Base-by-base conservation (phyloP, 2,113 vertebrate species). In the Prinia subflava region DNA sequence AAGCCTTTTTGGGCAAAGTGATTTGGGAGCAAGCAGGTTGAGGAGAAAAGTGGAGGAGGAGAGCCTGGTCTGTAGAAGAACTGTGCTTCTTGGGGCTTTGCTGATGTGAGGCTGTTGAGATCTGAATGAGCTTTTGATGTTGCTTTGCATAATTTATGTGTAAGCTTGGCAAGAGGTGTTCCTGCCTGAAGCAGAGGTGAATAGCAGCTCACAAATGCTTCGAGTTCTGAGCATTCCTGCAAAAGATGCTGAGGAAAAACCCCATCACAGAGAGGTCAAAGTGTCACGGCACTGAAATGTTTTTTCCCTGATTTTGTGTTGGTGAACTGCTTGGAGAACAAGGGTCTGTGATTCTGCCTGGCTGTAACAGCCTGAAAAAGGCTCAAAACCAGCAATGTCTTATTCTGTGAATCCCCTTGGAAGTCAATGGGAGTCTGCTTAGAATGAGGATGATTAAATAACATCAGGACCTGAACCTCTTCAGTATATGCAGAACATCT, bases 221-320 rank as follows among this genome's bases (percentile, higher is more conserved):
- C 13, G 64, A 77, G 53, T 65, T 78, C 52, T 65, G 35, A 90
- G 37, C 21, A 19, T 41, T 77, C 50, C 92, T 75, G 41, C 13
- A 44, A 37, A 69, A 75, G 33, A 15, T 53, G 65, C 52, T 19
- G 33, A 59, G 27, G 59, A 16, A 65, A 82, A 69, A 24, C 0
- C 9, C 19, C n/a, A 57, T 13, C 28, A 6, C 13, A 65, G 41
- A 52, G 81, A 87, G 47, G 14, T 21, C 27, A 0, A 35, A 70
- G 21, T 27, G 24, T 52, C 57, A 22, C 0, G 0, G 19, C 53
- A 60, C 47, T 78, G 75, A 46, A 30, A 31, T 4, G 33, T 23
- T 10, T 37, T 62, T 71, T 24, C 23, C 49, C 14, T 41, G 23
- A 37, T 53, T 64, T 77, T 84, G 12, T 8, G 9, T 12, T 65